Base-by-base conservation (phyloP, 64 coral and sea anemone species). In the Hydrozoanthus tunicans region DNA sequence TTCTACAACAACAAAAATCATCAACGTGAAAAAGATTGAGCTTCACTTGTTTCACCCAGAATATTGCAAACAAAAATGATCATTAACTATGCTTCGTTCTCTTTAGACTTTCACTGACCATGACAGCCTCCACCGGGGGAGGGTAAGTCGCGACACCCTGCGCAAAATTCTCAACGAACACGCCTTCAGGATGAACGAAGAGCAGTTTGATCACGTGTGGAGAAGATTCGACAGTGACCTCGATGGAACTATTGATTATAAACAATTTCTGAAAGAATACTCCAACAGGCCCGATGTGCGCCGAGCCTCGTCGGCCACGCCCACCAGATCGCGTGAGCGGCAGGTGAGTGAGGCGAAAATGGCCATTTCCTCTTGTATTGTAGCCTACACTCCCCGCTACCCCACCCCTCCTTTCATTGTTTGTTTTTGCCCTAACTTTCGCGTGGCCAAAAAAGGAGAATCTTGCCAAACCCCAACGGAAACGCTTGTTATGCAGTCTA, bases 141-240 rank as follows among this genome's bases (percentile, higher is more conserved):
- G 69, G 64, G 64, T 97, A 25, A 84, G 63, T 79, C 81, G 57
- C 23, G 81, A 85, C 5, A 60, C 77, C 5, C 54, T 97, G 8
- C 89, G 93, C 54, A 71, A 78, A 68, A 85, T 97, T 59, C 90
- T 97, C 6, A 79, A 97, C 15, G 86, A 86, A 32, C 95, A 97
- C 86, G 95, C 91, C 15, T 97, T 97, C 83, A 89, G 95, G 17
- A 97, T 97, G 95, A 97, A 91, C 59, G 90, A 91, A 14, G 92
- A 97, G 6, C 95, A 97, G 71, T 97, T 97, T 84, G 73, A 91
- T 53, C 78, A 94, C 81, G 93, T 97, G 82, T 97, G 92, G 89
- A 83, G 80, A 63, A 77, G 70, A 14, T 79, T 97, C 53, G 54
- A 53, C 7, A 92, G 91, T 59, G 90, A 82, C 70, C 55, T 83